Percentiles rank a stretch among this genome's conserved stretches.
Conservation (phyloP, 2,113 vertebrate species). For the Oryzias javanicus region DNA sequence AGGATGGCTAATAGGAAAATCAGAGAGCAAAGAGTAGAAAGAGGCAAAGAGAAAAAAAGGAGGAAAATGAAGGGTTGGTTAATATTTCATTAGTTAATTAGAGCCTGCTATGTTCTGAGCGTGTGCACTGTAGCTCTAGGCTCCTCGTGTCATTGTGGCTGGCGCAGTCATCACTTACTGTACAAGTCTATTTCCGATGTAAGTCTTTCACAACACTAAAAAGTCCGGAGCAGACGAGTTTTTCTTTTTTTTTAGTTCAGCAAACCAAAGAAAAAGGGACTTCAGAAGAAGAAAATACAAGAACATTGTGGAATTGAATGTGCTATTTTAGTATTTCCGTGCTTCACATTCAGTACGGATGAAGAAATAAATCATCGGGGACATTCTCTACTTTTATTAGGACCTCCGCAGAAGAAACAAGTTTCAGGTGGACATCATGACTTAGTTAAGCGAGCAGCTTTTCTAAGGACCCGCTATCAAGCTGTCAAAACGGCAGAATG, state of each 20-base stretch:
- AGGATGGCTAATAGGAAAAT: constrained; percentile 57
- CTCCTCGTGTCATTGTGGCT: constrained; percentile 67
- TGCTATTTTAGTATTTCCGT: background rate
- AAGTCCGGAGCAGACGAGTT: constrained; percentile 7
- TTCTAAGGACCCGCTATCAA: too few species aligned
- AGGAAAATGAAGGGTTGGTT: constrained; percentile 70
- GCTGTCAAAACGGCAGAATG: too few species aligned
- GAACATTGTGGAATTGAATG: background rate
- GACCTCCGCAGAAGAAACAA: too few species aligned
- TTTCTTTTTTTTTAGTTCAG: background rate
- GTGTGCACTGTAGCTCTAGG: constrained; percentile 69
- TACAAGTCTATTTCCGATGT: constrained; percentile 59
- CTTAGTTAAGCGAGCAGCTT: too few species aligned
- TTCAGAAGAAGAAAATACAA: background rate
- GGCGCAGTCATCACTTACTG: constrained; percentile 72
- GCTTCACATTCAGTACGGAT: background rate
- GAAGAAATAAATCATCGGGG: background rate
- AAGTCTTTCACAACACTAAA: constrained; percentile 49
- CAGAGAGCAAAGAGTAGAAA: constrained; percentile 42
- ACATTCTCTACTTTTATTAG: too few species aligned
- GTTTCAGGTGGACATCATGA: too few species aligned
- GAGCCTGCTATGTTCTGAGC: constrained; percentile 63
- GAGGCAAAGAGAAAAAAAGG: constrained; percentile 55
- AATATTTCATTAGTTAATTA: constrained; percentile 81
- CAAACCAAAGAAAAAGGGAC: background rate